These are phyloP conservation scores for Sebastes cheni DNA, from an alignment of 2,797 vertebrate species.

Conservation along the genomic window DNA sequence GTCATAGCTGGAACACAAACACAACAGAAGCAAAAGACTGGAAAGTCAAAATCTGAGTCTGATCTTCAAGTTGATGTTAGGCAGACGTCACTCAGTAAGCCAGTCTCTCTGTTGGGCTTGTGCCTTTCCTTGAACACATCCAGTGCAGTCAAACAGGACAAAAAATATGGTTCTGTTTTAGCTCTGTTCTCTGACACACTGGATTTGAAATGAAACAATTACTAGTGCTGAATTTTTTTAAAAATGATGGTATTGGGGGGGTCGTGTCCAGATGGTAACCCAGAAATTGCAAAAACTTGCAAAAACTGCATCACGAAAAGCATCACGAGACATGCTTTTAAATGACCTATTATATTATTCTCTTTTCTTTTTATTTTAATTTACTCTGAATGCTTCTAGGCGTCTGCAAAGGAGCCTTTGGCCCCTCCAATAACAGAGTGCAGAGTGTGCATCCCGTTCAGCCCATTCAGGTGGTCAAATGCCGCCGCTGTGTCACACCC, in stretches of 20 bases:
- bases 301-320: no score
- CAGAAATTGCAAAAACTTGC: no score
- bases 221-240: not conserved
- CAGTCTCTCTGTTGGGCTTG: not conserved
- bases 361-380: no score
- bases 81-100: not conserved
- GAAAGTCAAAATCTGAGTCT: not conserved
- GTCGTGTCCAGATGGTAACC: no score
- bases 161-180: not conserved
- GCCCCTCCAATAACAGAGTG: rapidly evolving
- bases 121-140: not conserved
- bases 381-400: no score
- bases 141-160: not conserved
- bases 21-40: not conserved
- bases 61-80: not conserved
- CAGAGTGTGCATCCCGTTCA: no score
- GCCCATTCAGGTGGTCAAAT: no score
- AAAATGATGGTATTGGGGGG: no score
- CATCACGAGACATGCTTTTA: no score
- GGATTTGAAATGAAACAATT: not conserved
- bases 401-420: no score
- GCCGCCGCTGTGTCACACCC: rapidly evolving
- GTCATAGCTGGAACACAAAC: conserved; percentile 6
- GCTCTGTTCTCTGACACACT: not conserved
- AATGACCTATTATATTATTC: no score